Conservation (phyloP, 1,140 invertebrate genomes). For the Harpegnathos saltator region DNA sequence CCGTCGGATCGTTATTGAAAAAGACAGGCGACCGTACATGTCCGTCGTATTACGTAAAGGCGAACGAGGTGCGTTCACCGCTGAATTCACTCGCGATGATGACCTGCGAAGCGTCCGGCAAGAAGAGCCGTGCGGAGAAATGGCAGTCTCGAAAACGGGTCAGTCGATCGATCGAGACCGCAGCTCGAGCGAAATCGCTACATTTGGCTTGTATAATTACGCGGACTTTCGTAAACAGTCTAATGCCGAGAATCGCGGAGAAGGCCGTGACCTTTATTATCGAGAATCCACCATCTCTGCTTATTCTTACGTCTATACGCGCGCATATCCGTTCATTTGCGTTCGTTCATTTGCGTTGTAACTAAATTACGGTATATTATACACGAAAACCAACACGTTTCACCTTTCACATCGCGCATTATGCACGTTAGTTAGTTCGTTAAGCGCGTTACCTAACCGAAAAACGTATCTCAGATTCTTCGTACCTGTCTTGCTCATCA, state of each 20-base stretch:
- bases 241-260: neutral
- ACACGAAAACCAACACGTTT: constrained; percentile 16
- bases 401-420: constrained; percentile 37
- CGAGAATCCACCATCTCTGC: neutral
- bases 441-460: constrained; percentile 23
- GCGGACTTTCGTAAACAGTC: no score
- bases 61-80: neutral
- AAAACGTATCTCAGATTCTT: constrained; percentile 28
- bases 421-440: neutral
- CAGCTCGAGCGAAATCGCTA: constrained; percentile 23
- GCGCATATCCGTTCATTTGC: no score
- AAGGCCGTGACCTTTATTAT: constrained; percentile 25
- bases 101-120: neutral
- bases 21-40: neutral
- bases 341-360: neutral
- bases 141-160: neutral
- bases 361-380: constrained; percentile 11
- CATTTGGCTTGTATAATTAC: constrained; percentile 44
- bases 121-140: constrained; percentile 13
- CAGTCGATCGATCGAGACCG: constrained; percentile 4
- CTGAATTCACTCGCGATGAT: constrained; percentile 5
- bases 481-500: constrained; percentile 18
- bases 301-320: constrained; percentile 13
- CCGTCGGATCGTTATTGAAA: constrained; percentile 6
- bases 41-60: constrained; percentile 7